Base-by-base conservation (phyloP, 2,797 vertebrate species). In the Rhyacichthys aspro region DNA sequence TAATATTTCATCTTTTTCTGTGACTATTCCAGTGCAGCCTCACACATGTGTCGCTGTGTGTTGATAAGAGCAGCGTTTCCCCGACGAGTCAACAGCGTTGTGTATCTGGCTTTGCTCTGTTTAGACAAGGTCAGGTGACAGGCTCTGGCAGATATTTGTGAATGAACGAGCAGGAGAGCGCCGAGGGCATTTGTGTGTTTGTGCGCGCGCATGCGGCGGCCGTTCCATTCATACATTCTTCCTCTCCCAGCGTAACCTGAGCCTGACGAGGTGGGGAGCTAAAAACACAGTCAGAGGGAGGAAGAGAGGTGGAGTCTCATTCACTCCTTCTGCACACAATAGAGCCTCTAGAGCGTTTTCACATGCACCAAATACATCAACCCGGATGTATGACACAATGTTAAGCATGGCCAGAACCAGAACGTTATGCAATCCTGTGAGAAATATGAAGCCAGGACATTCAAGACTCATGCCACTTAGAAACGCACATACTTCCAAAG, bases 221-320 rank as follows among this genome's bases (percentile, higher is more conserved):
- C 11, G 17, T 84, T 28, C 79, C 89, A 91, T 92, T 92, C 90
- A 92, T 89, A 80, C 81, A 87, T 91, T 91, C 83, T 72, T 75
- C 69, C 50, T 47, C 69, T 84, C 58, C 68, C 61, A 70, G 76
- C 72, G 83, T 86, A 91, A 90, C 85, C 79, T 85, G 86, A 90
- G 70, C 75, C 52, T 37, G 38, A 37, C 65, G 55, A 65, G 67
- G 63, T 54, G 60, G 69, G 69, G 16, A 47, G 33, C 23, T 28
- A 28, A 28, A 28, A 28, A 28, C 23, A 28, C 23, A 28, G 23
- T 28, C 23, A 28, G 23, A 2, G 23, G 23, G 23, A 28, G 55
- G 38, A 59, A 54, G 8, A 59, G 42, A 59, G 57, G 55, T 17
- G 59, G 61, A 49, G 54, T 48, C 59, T 56, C 8, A 49, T 37